phyloP scores from a whole-genome alignment of 30 jellyfish, hydroid and myxozoan species.

The Hydra vulgaris region DNA sequence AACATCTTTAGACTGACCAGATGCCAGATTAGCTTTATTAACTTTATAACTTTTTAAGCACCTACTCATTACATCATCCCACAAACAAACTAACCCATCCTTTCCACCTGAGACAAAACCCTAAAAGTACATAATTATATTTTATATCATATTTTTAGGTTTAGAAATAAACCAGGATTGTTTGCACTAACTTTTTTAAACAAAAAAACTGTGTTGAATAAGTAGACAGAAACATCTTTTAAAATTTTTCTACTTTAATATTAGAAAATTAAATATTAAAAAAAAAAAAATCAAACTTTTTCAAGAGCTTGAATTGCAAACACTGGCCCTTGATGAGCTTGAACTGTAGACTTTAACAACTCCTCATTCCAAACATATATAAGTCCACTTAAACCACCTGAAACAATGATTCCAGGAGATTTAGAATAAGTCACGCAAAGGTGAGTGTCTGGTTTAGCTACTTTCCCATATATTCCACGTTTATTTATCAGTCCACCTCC shows the following conservation, averaged over 20 bases:
- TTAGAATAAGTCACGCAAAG: conserved; percentile 68
- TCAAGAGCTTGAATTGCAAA: conserved; percentile 86
- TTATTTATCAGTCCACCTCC: conserved; percentile 94
- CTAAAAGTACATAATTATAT: conserved; percentile 4
- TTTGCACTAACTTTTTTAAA: too few species aligned
- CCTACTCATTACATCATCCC: conserved; percentile 85
- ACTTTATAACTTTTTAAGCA: conserved; percentile 74
- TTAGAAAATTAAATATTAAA: too few species aligned
- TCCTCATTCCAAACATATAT: conserved; percentile 71
- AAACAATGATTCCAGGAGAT: conserved; percentile 63
- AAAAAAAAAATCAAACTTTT: too few species aligned
- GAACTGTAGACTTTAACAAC: conserved; percentile 40
- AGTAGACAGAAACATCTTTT: not conserved
- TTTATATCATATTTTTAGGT: not conserved
- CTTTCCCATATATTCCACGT: conserved; percentile 81
- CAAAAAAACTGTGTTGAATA: too few species aligned
- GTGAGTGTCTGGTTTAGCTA: conserved; percentile 69
- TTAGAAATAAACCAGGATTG: conserved; percentile 2
- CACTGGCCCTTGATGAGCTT: conserved; percentile 89
- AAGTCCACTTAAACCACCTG: conserved; percentile 66
- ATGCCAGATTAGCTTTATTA: conserved; percentile 51
- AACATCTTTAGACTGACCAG: conserved; percentile 35
- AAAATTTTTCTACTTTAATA: too few species aligned
- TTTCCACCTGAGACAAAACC: conserved; percentile 95
- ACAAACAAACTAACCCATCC: conserved; percentile 83